Conservation (phyloP, 2,888 invertebrate genomes). For the Didymodactylos carnosus region DNA sequence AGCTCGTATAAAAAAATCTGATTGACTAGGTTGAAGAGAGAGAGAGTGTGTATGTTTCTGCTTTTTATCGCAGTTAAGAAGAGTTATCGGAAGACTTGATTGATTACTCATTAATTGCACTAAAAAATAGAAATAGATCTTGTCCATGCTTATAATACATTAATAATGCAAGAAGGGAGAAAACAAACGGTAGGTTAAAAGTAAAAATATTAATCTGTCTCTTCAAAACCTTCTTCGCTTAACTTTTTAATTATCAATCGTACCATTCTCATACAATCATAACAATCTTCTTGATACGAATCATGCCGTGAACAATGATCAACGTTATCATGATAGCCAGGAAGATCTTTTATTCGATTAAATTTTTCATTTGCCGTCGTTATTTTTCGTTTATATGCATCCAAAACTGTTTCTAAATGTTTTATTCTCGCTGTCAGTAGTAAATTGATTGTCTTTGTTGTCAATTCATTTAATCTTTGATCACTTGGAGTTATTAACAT, state of each 20-base stretch:
- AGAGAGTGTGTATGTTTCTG: too few species aligned
- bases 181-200: too few species aligned
- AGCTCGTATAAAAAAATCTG: too few species aligned
- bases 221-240: constrained; percentile 12
- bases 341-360: constrained; percentile 6
- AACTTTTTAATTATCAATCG: constrained; percentile 7
- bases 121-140: too few species aligned
- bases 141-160: too few species aligned
- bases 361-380: constrained; percentile 13
- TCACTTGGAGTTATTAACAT: background rate
- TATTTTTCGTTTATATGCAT: constrained; percentile 12
- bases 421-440: constrained; percentile 3
- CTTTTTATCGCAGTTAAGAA: too few species aligned
- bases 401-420: constrained; percentile 12
- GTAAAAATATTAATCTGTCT: constrained; percentile 5
- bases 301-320: constrained; percentile 8
- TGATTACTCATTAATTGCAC: too few species aligned
- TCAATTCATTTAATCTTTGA: constrained; percentile 6
- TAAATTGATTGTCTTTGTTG: constrained; percentile 8
- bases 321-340: constrained; percentile 9
- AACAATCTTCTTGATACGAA: background rate
- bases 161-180: too few species aligned
- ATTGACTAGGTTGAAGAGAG: too few species aligned
- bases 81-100: too few species aligned
- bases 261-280: constrained; percentile 14